Base-by-base conservation (phyloP, 2,113 vertebrate genomes). In the Pheucticus melanocephalus region DNA sequence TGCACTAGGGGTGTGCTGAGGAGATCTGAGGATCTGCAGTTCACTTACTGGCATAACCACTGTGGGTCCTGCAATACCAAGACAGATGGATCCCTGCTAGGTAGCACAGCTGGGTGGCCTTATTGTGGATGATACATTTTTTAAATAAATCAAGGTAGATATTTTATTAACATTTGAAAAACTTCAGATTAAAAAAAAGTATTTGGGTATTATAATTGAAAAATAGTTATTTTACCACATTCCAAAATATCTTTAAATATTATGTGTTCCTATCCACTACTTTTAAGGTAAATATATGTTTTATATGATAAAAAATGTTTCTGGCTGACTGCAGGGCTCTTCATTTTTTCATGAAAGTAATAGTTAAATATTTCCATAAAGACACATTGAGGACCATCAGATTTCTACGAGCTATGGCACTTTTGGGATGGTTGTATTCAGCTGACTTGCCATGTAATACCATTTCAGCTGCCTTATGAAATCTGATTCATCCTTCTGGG, bases 311-410 rank as follows among this genome's bases (percentile, higher is more conserved):
- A 70, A 87, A 33, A 81, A 63, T 60, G 7, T 80, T 93, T 71
- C 70, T 85, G 66, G 15, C 27, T 94, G 68, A 73, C 84, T 86
- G 33, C 59, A 90, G 45, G 59, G 35, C 39, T 88, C n/a, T 86
- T 91, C 27, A 65, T 5, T 15, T 92, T 94, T 88, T 71, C 56
- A 59, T 93, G 71, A 63, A 82, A 93, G 30, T 39, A 72, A 27
- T 42, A 72, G 31, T 39, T 90, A 70, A 78, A 77, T 71, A 86
- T 90, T 96, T 93, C 68, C 79, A 83, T 78, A 83, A 92, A 83
- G 63, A 53, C 47, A 76, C 24, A 87, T 89, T 63, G 60, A 92
- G 25, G 44, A 68, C n/a, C 3, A 3, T 92, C 78, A 84, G 33
- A 54, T 88, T 88, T 83, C 63, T 70, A 7, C 90, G 90, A 96